A percentile compares a stretch with the other conserved stretches of the same genome.
Conservation (phyloP, 2,888 invertebrate species). For the Clistopyga incitator region DNA sequence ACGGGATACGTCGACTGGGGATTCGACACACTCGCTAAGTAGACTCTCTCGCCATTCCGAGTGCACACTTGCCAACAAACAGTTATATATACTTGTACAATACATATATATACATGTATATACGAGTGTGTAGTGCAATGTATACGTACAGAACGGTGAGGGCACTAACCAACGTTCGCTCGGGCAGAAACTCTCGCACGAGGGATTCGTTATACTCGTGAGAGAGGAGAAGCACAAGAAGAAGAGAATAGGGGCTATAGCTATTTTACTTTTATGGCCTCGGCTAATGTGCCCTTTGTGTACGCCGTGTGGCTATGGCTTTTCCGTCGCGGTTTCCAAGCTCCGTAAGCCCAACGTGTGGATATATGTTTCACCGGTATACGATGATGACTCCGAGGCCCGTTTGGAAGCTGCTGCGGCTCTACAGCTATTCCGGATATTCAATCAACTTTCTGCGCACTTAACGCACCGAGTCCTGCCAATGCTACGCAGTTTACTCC, state of each 20-base stretch:
- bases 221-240: constrained; percentile 48
- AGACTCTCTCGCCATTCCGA: constrained; percentile 48
- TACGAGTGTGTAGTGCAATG: background rate
- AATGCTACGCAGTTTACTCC: background rate
- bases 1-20: constrained; percentile 50
- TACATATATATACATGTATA: constrained; percentile 17
- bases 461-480: background rate
- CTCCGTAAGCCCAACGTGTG: constrained; percentile 60
- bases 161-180: constrained; percentile 59
- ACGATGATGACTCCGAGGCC: constrained; percentile 41
- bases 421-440: constrained; percentile 59
- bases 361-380: constrained; percentile 54
- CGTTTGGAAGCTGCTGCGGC: constrained; percentile 55
- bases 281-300: constrained; percentile 80
- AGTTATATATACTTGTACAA: constrained; percentile 20
- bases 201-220: constrained; percentile 63
- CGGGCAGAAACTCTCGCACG: constrained; percentile 65
- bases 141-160: constrained; percentile 44
- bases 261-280: constrained; percentile 79
- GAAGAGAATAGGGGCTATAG: constrained; percentile 69
- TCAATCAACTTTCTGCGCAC: constrained; percentile 59
- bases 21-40: constrained; percentile 69
- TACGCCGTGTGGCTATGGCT: constrained; percentile 73
- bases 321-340: constrained; percentile 76
- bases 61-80: constrained; percentile 12